These are phyloP conservation scores for Tryphoninae sp. DNA, from an alignment of 2,888 invertebrate genomes.

Conservation along the genomic window DNA sequence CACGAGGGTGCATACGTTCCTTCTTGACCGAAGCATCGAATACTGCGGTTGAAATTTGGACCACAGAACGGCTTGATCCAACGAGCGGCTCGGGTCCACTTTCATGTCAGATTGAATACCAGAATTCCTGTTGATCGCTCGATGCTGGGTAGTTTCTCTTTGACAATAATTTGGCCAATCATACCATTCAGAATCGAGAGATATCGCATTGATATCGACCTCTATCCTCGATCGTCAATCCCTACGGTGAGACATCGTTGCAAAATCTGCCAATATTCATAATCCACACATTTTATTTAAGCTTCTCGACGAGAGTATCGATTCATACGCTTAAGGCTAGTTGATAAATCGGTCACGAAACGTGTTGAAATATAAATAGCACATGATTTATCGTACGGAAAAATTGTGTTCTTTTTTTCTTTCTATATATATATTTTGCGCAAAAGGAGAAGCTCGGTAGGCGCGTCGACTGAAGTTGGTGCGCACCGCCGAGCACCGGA, in stretches of 20 bases:
- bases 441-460: background rate
- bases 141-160: background rate
- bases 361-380: background rate
- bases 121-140: background rate
- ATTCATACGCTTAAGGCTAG: too few species aligned
- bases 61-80: background rate
- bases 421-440: background rate
- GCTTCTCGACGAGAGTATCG: too few species aligned
- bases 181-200: background rate
- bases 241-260: too few species aligned
- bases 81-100: too few species aligned
- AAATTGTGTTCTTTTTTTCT: background rate
- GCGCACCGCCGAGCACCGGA: background rate
- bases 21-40: conserved; percentile 17
- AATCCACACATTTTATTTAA: too few species aligned
- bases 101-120: too few species aligned
- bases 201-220: background rate
- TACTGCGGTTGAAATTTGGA: conserved; percentile 13
- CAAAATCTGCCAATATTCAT: too few species aligned
- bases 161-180: background rate
- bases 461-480: conserved; percentile 2
- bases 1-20: background rate
- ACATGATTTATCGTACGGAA: background rate
- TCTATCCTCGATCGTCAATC: too few species aligned
- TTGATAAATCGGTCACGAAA: too few species aligned